A percentile compares a stretch with the other conserved stretches of the same genome.
Evolutionary conservation across 1,140 invertebrate genomes (phyloP).

Genomic region (Cylas formicarius): DNA sequence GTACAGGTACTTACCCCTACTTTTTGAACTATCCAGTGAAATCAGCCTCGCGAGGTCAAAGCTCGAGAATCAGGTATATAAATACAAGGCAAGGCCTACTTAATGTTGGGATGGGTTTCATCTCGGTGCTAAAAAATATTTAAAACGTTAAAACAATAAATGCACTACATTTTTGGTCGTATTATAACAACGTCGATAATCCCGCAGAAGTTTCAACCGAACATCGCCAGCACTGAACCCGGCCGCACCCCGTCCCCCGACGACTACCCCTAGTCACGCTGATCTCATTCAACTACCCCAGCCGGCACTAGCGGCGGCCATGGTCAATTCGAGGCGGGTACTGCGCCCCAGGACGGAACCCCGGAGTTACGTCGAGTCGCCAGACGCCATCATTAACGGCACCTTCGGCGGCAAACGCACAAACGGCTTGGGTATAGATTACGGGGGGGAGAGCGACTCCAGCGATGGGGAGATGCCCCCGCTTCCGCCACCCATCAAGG

Average conservation of each 20-base stretch:
- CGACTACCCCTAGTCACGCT: not conserved
- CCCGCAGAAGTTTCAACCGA: conserved; percentile 2
- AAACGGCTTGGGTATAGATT: conserved; percentile 41
- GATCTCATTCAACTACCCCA: not conserved
- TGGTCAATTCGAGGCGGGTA: conserved; percentile 49
- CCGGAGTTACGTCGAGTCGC: conserved; percentile 67
- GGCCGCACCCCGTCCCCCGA: not conserved
- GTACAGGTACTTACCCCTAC: too few species aligned
- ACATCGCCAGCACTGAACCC: conserved; percentile 4
- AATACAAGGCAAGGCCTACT: too few species aligned
- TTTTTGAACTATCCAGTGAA: too few species aligned
- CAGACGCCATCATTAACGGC: conserved; percentile 54
- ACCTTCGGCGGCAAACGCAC: conserved; percentile 44
- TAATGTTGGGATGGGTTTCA: too few species aligned
- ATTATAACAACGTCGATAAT: not conserved
- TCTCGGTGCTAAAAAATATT: too few species aligned
- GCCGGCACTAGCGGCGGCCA: conserved; percentile 13
- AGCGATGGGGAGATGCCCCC: conserved; percentile 56
- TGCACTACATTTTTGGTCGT: too few species aligned
- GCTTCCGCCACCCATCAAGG: conserved; percentile 53
- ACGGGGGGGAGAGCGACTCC: conserved; percentile 44
- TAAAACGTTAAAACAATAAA: too few species aligned
- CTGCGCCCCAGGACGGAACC: conserved; percentile 68
- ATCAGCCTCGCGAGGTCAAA: too few species aligned
- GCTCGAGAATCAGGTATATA: too few species aligned